Evolutionary conservation across 1,140 invertebrate species (phyloP).

Genomic region (Zophobas atratus): DNA sequence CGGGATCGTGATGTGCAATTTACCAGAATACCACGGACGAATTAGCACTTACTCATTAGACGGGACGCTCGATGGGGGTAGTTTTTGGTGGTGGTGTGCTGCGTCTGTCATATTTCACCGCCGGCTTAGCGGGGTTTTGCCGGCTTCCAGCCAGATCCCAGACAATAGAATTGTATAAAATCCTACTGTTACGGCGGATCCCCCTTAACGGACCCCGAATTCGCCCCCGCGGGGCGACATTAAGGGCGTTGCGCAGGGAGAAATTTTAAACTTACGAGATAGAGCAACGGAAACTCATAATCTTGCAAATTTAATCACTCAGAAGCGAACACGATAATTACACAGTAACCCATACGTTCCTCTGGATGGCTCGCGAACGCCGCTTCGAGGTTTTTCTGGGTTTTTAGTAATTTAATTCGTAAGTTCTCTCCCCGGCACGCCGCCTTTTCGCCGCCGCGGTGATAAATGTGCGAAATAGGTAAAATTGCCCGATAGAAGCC

Average conservation of each 20-base stretch:
- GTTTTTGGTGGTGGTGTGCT: slow-evolving; percentile 7
- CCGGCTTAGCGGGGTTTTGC: slow-evolving; percentile 32
- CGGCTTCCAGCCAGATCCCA: slow-evolving; percentile 28
- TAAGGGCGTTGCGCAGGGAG: too few species aligned
- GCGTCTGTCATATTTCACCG: slow-evolving; percentile 41
- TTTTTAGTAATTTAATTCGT: neutral
- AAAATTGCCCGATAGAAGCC: too few species aligned
- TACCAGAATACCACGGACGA: neutral
- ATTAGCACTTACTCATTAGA: slow-evolving; percentile 1
- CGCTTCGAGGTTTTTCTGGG: too few species aligned
- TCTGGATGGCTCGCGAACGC: too few species aligned
- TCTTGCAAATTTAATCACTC: too few species aligned
- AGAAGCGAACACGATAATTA: too few species aligned
- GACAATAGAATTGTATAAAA: slow-evolving; percentile 42
- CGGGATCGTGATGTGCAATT: slow-evolving; percentile 4
- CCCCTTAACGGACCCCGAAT: slow-evolving; percentile 9
- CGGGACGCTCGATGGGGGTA: neutral
- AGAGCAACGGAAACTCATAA: too few species aligned
- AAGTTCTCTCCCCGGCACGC: too few species aligned
- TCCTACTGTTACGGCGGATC: slow-evolving; percentile 24
- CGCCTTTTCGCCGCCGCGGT: too few species aligned
- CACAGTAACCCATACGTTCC: too few species aligned
- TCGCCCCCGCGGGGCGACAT: neutral
- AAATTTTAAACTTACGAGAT: too few species aligned
- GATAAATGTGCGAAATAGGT: too few species aligned